A percentile compares a stretch with the other conserved stretches of the same genome.
Evolutionary conservation across 2,797 vertebrate species (phyloP).

Genomic region (Hypotaenidia okinawae): DNA sequence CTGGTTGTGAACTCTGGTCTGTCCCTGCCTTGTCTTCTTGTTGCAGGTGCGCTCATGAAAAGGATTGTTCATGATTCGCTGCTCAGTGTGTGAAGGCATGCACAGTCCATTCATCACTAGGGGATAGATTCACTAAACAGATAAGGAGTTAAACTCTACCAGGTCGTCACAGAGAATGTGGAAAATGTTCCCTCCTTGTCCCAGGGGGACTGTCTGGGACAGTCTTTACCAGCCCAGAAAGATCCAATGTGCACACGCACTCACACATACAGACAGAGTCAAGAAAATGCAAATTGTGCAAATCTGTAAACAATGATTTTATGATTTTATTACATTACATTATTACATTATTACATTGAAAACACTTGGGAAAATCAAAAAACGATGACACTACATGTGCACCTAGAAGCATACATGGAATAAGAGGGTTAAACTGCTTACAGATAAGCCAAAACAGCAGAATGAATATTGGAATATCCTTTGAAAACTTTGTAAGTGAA

Average conservation of each 20-base stretch:
- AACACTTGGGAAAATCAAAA: background rate
- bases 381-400: background rate
- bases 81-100: accelerated
- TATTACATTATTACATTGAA: background rate
- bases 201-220: background rate
- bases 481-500: background rate
- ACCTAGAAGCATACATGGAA: accelerated
- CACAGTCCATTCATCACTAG: background rate
- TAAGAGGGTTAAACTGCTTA: background rate
- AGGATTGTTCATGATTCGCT: background rate
- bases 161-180: background rate
- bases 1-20: background rate
- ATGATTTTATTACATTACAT: too few relatives aligned
- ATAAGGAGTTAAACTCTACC: background rate
- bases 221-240: background rate
- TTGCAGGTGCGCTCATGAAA: background rate
- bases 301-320: background rate
- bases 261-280: too few relatives aligned
- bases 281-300: background rate
- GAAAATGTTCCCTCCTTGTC: background rate
- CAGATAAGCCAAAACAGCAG: background rate
- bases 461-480: background rate
- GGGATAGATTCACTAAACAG: background rate
- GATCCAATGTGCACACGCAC: background rate
- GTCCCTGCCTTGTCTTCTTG: background rate